A percentile compares a stretch with the other conserved stretches of the same genome.
Evolutionary conservation across 2,888 invertebrate species (phyloP).

Genomic region (Meteorus cinctellus): DNA sequence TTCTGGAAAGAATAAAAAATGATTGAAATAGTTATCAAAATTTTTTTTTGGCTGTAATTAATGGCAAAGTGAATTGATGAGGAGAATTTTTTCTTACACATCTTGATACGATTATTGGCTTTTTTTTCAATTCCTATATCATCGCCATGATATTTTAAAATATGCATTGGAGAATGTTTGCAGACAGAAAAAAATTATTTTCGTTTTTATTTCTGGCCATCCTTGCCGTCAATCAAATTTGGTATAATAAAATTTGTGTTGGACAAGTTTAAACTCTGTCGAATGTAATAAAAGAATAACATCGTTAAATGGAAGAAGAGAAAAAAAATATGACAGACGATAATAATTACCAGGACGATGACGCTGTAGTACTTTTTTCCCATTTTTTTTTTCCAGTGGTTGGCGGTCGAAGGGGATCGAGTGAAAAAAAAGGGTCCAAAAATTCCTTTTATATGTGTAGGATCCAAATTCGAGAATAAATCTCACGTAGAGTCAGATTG

Average conservation of each 20-base stretch:
- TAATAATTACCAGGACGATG: constrained; percentile 1
- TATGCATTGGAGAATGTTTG: background rate
- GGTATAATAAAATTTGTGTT: background rate
- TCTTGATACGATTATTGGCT: no score
- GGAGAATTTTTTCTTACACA: no score
- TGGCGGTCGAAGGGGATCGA: background rate
- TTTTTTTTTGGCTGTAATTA: background rate
- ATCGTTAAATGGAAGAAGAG: background rate
- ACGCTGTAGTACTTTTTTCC: background rate
- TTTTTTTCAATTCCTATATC: no score
- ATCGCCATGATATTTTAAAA: background rate
- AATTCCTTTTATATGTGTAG: background rate
- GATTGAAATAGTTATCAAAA: background rate
- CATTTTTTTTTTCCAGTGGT: background rate
- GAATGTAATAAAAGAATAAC: background rate
- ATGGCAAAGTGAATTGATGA: no score
- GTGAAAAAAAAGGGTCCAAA: background rate
- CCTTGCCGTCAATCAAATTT: background rate
- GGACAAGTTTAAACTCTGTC: background rate
- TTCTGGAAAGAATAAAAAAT: background rate
- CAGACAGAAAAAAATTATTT: background rate
- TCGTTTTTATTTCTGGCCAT: background rate
- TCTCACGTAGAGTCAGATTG: background rate
- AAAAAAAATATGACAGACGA: background rate
- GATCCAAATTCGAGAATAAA: background rate